phyloP scores from a whole-genome alignment of 2,797 vertebrate species.

The Brachyalestes nurse region DNA sequence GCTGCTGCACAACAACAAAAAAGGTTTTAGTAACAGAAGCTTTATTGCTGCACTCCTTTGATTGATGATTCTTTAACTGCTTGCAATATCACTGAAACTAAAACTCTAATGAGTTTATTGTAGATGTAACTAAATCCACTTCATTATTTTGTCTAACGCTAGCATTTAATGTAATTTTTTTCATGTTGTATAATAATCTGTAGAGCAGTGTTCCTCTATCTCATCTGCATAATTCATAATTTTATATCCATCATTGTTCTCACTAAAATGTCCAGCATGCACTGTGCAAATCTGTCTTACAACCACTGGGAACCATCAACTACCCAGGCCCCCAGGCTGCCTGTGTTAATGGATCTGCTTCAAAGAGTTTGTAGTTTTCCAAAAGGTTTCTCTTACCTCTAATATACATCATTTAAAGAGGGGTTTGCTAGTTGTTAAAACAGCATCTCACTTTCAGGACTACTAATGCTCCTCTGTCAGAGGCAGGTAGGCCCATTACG shows the following conservation, averaged over 20 bases:
- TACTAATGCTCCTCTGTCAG: no score
- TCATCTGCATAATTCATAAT: no score
- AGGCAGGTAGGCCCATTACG: no score
- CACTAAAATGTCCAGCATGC: no score
- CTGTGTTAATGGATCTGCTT: not conserved
- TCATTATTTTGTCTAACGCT: not conserved
- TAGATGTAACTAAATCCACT: not conserved
- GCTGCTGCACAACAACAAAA: constrained; percentile 60
- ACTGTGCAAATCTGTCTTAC: no score
- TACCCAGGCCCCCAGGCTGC: no score
- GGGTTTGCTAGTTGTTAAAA: no score
- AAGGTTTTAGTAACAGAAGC: constrained; percentile 7
- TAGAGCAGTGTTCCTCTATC: no score
- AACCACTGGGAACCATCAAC: no score
- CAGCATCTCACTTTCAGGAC: no score
- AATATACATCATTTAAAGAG: not conserved
- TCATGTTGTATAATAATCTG: not conserved
- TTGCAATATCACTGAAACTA: not conserved
- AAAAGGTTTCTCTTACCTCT: not conserved
- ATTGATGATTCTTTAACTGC: not conserved
- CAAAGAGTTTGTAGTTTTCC: not conserved
- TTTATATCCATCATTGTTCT: no score
- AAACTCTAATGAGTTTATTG: not conserved
- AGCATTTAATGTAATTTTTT: not conserved
- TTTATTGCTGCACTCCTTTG: not conserved